These are phyloP conservation scores for Cryptoblepharus egeriae DNA, from an alignment of 2,797 vertebrate genomes.

Conservation along the genomic window DNA sequence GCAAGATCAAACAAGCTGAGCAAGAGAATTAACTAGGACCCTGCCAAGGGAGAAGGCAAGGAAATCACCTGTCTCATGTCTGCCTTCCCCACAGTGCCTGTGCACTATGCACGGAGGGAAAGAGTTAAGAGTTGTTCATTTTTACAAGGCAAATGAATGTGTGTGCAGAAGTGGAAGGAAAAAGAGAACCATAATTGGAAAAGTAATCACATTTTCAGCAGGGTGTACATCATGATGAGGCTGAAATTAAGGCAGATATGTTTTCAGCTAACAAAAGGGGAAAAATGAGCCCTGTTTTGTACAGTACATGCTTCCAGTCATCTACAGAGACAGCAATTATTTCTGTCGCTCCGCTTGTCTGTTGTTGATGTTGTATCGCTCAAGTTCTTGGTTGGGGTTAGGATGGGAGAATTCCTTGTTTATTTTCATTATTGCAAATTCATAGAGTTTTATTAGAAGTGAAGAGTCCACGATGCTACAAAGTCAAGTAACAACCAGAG, in stretches of 20 bases:
- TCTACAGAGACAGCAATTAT: neutral
- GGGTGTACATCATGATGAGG: neutral
- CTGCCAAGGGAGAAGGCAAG: neutral
- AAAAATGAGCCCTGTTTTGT: neutral
- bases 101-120: conserved; percentile 19
- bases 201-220: conserved; percentile 2
- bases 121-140: neutral
- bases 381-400: neutral
- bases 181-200: conserved; percentile 1
- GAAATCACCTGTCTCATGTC: conserved; percentile 6
- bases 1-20: conserved; percentile 32
- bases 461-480: neutral
- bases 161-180: neutral
- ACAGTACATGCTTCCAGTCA: neutral
- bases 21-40: neutral
- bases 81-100: conserved; percentile 7
- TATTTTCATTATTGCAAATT: conserved; percentile 1
- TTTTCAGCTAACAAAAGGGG: conserved; percentile 1
- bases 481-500: neutral
- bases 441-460: neutral
- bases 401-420: neutral
- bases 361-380: neutral
- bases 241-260: neutral
- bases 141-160: neutral
- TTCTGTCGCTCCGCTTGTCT: neutral